Percentiles rank a stretch among this genome's conserved stretches.
Conservation (phyloP, 2,113 vertebrate genomes). For the Anoura caudifer region DNA sequence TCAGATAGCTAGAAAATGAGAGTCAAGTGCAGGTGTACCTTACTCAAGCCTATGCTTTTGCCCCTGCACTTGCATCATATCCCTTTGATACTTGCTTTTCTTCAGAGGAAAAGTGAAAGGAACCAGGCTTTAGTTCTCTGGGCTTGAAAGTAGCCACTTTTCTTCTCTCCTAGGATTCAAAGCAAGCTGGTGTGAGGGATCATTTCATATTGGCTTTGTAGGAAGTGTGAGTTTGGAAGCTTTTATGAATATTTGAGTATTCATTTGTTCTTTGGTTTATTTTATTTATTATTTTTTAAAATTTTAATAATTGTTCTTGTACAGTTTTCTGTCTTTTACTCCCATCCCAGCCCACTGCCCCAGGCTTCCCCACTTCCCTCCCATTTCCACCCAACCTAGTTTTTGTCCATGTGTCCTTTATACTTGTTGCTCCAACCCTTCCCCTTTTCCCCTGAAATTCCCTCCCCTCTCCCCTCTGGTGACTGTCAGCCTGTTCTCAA, state of each 20-base stretch:
- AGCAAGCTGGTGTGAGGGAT: not conserved
- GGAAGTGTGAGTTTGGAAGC: not conserved
- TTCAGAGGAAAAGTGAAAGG: not conserved
- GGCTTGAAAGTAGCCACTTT: not conserved
- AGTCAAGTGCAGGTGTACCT: not conserved
- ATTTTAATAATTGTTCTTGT: no score
- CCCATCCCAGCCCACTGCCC: no score
- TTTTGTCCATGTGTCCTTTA: no score
- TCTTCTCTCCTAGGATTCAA: not conserved
- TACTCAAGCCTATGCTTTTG: not conserved
- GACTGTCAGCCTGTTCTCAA: no score
- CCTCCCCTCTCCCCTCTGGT: no score
- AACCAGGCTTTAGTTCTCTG: not conserved
- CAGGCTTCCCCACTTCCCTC: no score
- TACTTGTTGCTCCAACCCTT: no score
- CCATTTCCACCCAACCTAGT: no score
- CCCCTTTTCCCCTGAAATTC: no score
- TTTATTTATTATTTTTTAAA: no score
- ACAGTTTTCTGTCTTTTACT: no score
- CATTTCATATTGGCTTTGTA: not conserved
- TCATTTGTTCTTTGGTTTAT: not conserved
- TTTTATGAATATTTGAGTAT: not conserved
- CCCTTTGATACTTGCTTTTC: not conserved
- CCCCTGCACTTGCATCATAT: not conserved
- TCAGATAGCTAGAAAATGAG: not conserved